A percentile compares a stretch with the other conserved stretches of the same genome.
Conservation (phyloP, 2,797 vertebrate genomes). For the Helostoma temminkii region DNA sequence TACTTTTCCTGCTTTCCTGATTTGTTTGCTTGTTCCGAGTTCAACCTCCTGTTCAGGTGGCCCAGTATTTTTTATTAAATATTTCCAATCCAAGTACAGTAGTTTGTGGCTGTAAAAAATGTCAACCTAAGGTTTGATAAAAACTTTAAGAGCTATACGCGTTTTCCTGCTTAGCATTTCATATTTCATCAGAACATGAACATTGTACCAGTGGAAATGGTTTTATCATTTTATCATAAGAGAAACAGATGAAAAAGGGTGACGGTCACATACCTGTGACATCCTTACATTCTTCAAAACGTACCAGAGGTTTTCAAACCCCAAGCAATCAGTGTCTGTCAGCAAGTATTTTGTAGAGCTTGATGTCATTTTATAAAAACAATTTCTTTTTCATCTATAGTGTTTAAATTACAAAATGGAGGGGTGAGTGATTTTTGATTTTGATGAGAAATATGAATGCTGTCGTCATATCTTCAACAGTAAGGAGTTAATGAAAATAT, state of each 20-base stretch:
- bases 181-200: not conserved
- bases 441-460: not conserved
- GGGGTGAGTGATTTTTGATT: not conserved
- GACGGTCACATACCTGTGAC: not conserved
- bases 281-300: conserved; percentile 1
- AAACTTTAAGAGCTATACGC: not conserved
- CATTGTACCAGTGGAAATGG: not conserved
- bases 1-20: not conserved
- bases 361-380: conserved; percentile 48
- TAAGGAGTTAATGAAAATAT: not conserved
- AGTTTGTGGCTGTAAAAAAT: conserved; percentile 11
- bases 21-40: conserved; percentile 2
- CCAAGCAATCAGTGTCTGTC: not conserved
- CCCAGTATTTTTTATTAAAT: not conserved
- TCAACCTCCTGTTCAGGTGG: not conserved
- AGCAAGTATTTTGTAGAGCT: conserved; percentile 25
- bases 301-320: not conserved
- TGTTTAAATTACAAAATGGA: not conserved
- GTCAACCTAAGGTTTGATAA: not conserved
- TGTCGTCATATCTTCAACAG: conserved; percentile 5
- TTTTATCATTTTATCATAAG: not conserved
- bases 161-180: not conserved
- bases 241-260: not conserved
- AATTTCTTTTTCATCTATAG: not conserved
- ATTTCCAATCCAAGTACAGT: not conserved